Conservation (phyloP, 2,797 vertebrate genomes). For the Cephalopachus bancanus region DNA sequence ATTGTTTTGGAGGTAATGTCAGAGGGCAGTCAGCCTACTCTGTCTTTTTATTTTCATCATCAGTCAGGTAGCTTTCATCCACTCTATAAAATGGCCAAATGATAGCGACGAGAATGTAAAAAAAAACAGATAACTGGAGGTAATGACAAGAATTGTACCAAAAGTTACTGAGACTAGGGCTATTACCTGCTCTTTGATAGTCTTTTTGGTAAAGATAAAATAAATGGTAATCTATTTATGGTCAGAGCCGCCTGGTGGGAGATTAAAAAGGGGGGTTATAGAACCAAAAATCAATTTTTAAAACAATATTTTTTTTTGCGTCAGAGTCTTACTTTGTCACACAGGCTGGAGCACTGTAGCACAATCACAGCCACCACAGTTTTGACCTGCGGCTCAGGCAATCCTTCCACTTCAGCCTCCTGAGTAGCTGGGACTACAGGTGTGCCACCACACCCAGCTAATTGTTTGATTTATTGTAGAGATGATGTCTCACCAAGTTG, state of each 20-base stretch:
- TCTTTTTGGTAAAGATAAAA: constrained; percentile 8
- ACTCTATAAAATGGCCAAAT: neutral
- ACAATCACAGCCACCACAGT: too few relatives aligned
- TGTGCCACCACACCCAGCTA: too few relatives aligned
- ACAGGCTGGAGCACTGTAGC: too few relatives aligned
- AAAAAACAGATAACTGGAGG: neutral
- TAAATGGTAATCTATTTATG: neutral
- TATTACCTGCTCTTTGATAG: neutral
- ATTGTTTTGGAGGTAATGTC: neutral
- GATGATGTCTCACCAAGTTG: too few relatives aligned
- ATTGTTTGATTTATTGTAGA: too few relatives aligned
- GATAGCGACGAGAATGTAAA: neutral
- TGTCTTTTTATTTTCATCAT: neutral
- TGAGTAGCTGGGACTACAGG: too few relatives aligned
- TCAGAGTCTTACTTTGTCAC: too few relatives aligned
- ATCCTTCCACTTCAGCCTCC: too few relatives aligned
- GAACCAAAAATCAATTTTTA: neutral
- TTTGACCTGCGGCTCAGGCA: too few relatives aligned
- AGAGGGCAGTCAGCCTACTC: neutral
- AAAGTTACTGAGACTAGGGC: neutral
- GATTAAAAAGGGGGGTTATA: neutral
- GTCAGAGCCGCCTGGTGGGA: neutral
- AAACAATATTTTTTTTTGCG: too few relatives aligned
- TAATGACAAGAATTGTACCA: neutral
- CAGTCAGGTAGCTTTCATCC: neutral